Conservation (phyloP, 2,113 vertebrate genomes). For the Glareola pratincola region DNA sequence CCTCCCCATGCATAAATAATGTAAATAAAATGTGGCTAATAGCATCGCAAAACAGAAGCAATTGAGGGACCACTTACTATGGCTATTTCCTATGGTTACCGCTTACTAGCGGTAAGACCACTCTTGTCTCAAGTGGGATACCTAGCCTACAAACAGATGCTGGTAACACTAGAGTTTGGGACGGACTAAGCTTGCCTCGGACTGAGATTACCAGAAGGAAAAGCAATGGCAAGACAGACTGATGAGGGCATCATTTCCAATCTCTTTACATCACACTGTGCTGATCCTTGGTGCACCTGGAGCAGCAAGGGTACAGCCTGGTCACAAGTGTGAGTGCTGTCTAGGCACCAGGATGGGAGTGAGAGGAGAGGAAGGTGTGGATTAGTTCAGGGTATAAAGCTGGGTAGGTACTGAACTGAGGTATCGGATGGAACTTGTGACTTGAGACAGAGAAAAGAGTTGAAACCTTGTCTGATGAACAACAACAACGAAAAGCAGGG, state of each 20-base stretch:
- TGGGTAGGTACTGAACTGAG: not conserved
- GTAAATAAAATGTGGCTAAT: not conserved
- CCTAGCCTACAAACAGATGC: not conserved
- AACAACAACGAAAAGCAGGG: not conserved
- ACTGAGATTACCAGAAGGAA: not conserved
- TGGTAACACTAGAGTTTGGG: not conserved
- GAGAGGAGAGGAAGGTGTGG: not conserved
- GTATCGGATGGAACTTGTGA: not conserved
- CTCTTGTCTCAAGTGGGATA: not conserved
- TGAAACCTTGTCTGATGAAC: not conserved
- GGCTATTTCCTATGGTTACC: not conserved
- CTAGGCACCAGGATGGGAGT: not conserved
- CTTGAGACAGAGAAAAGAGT: not conserved
- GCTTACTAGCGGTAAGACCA: not conserved
- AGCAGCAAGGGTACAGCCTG: not conserved
- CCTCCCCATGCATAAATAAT: not conserved
- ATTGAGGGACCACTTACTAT: fast-evolving
- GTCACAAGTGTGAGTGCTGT: not conserved
- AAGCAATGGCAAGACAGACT: not conserved
- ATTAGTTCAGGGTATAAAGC: not conserved
- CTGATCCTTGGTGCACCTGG: not conserved
- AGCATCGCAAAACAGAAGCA: not conserved
- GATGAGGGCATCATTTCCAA: not conserved
- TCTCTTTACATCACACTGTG: not conserved
- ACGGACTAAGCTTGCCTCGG: not conserved